phyloP scores from a whole-genome alignment of 2,888 invertebrate species.

The Zygothrica quintamaculata region DNA sequence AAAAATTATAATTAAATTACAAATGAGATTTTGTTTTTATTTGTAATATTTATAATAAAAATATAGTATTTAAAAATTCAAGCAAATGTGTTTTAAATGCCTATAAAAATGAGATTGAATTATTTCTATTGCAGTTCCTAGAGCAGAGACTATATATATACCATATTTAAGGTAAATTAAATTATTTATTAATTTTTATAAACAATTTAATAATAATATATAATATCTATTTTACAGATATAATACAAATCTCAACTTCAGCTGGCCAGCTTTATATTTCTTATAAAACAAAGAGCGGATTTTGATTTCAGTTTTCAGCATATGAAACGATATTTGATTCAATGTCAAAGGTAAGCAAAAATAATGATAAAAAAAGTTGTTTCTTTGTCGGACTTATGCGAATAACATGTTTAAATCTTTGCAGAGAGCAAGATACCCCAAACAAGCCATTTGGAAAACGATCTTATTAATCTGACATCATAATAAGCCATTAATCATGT shows the following conservation, averaged over 20 bases:
- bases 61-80: constrained; percentile 79
- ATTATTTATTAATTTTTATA: no score
- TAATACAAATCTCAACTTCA: no score
- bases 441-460: constrained; percentile 75
- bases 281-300: not conserved
- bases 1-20: constrained; percentile 77
- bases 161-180: no score
- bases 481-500: constrained; percentile 83
- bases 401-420: constrained; percentile 52
- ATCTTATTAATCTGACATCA: constrained; percentile 84
- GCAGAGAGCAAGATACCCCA: constrained; percentile 40
- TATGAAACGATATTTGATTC: constrained; percentile 5
- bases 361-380: no score
- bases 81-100: not conserved
- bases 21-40: constrained; percentile 79
- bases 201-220: no score
- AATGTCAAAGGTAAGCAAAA: constrained; percentile 62
- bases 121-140: not conserved
- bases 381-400: constrained; percentile 43
- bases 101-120: no score
- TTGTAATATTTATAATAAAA: constrained; percentile 81
- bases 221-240: no score
- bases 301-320: constrained; percentile 24
- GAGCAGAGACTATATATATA: no score
- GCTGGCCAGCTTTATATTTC: not conserved